Conservation (phyloP, 2,797 vertebrate species). For the Lithobates pipiens region DNA sequence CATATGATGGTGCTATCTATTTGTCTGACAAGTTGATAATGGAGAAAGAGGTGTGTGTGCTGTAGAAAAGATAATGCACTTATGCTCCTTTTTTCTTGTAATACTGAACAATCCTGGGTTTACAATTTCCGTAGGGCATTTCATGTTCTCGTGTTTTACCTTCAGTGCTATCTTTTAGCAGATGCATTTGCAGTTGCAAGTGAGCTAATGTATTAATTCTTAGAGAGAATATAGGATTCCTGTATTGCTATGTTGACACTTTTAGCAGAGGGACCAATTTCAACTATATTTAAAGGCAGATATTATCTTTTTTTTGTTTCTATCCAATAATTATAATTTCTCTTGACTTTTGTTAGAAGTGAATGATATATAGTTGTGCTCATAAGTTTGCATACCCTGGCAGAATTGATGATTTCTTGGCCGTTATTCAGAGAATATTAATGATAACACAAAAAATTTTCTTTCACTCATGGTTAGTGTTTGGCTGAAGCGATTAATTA, state of each 20-base stretch:
- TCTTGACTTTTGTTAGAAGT: too few species aligned
- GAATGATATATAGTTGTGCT: too few species aligned
- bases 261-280: too few species aligned
- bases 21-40: constrained; percentile 26
- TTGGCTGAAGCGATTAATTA: too few species aligned
- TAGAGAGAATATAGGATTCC: neutral
- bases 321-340: too few species aligned
- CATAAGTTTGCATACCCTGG: too few species aligned
- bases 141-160: neutral
- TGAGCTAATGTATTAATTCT: neutral
- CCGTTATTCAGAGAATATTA: too few species aligned
- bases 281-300: too few species aligned
- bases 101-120: neutral
- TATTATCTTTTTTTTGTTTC: too few species aligned
- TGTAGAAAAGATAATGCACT: neutral
- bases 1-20: constrained; percentile 19
- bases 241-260: neutral
- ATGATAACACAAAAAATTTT: too few species aligned
- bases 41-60: neutral
- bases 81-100: neutral
- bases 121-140: constrained; percentile 27
- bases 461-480: too few species aligned
- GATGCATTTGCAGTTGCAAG: neutral
- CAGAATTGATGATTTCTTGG: too few species aligned
- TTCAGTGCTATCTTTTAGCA: constrained; percentile 11